Conservation (phyloP, 2,888 invertebrate species). For the Tetropium fuscum region DNA sequence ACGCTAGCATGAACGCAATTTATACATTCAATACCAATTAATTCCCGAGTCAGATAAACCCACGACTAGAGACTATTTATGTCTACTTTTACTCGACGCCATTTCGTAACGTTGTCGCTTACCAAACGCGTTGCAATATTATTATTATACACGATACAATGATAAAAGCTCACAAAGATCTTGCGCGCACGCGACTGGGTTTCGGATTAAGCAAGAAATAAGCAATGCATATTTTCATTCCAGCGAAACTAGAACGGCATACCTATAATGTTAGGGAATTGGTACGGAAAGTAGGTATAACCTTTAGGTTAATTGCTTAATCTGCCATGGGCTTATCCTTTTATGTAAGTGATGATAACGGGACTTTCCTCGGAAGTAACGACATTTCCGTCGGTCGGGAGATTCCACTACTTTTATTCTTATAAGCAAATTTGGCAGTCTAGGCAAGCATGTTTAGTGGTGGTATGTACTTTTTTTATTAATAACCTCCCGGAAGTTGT, state of each 20-base stretch:
- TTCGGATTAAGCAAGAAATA: slow-evolving; percentile 14
- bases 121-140: slow-evolving; percentile 13
- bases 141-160: slow-evolving; percentile 13
- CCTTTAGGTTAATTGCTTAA: no score
- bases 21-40: slow-evolving; percentile 13
- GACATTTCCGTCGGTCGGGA: neutral
- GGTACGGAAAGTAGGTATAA: no score
- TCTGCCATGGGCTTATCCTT: slow-evolving; percentile 18
- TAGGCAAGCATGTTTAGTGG: no score
- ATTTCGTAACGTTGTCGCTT: slow-evolving; percentile 4
- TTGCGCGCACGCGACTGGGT: slow-evolving; percentile 21
- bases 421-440: no score
- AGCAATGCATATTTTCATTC: neutral
- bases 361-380: slow-evolving; percentile 1
- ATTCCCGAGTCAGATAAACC: slow-evolving; percentile 9
- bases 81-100: neutral
- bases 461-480: no score
- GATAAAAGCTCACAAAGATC: slow-evolving; percentile 15
- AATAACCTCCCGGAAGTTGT: no score
- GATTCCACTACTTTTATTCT: no score
- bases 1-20: slow-evolving; percentile 8
- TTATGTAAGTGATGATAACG: slow-evolving; percentile 3
- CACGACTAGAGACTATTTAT: slow-evolving; percentile 1
- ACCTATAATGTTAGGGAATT: no score
- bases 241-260: neutral